Conservation (phyloP, 2,113 vertebrate genomes). For the Ammodytes dubius region DNA sequence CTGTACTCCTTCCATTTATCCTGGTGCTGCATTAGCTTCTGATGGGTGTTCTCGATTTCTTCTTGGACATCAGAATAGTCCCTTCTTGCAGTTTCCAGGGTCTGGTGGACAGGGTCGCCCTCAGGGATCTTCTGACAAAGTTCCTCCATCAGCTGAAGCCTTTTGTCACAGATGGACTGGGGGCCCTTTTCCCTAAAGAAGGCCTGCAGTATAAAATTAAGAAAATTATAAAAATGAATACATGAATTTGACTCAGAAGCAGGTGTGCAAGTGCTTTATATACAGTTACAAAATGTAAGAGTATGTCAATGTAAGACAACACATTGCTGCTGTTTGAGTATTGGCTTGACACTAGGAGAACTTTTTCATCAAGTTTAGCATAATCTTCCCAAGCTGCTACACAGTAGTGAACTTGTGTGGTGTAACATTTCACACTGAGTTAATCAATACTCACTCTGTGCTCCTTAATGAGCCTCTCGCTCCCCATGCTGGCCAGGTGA, state of each 20-base stretch:
- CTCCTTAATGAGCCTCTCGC: constrained; percentile 92
- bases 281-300: not conserved
- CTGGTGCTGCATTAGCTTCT: constrained; percentile 87
- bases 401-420: constrained; percentile 13
- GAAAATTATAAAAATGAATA: not conserved
- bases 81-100: constrained; percentile 79
- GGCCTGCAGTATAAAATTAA: constrained; percentile 76
- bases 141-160: constrained; percentile 92
- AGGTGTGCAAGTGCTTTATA: not conserved
- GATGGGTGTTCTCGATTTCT: constrained; percentile 86
- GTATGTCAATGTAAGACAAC: not conserved
- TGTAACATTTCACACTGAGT: constrained; percentile 27
- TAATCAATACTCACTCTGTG: constrained; percentile 88
- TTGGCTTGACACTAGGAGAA: not conserved
- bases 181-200: constrained; percentile 95
- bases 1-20: constrained; percentile 94
- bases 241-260: not conserved
- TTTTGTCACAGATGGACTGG: constrained; percentile 91
- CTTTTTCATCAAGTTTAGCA: constrained; percentile 12
- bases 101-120: constrained; percentile 85
- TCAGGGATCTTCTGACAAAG: constrained; percentile 92
- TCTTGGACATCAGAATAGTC: constrained; percentile 87
- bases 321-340: not conserved
- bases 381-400: constrained; percentile 1
- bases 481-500: constrained; percentile 88